phyloP scores from a whole-genome alignment of 2,113 vertebrate species.

The Rynchops niger region DNA sequence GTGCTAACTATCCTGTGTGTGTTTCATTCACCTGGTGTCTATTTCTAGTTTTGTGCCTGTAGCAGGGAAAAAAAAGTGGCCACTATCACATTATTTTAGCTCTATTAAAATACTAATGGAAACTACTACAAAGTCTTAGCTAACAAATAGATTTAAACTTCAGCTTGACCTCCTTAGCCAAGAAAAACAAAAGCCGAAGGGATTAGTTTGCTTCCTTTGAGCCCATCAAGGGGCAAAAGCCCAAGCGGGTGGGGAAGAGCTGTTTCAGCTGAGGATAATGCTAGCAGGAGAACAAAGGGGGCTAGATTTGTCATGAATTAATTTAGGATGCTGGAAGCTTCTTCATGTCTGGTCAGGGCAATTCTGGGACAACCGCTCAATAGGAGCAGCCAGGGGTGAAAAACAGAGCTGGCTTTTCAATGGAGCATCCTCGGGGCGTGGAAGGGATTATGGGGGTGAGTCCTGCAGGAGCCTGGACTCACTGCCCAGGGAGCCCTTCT shows the following conservation, averaged over 20 bases:
- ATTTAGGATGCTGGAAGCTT: neutral
- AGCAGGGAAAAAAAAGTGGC: neutral
- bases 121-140: neutral
- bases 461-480: neutral
- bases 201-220: slow-evolving; percentile 12
- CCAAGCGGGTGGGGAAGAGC: neutral
- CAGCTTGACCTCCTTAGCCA: neutral
- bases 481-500: neutral
- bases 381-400: neutral
- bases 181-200: slow-evolving; percentile 5
- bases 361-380: neutral
- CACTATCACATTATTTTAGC: neutral
- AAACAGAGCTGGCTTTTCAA: neutral
- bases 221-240: neutral
- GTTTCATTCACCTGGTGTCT: neutral
- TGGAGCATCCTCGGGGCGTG: neutral
- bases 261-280: neutral
- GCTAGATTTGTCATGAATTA: neutral
- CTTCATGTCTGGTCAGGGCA: neutral
- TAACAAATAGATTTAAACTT: slow-evolving; percentile 20
- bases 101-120: neutral
- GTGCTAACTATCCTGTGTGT: neutral
- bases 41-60: neutral
- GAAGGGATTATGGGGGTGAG: neutral
- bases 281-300: neutral